These are phyloP conservation scores for Xylocopa sonorina DNA, from an alignment of 1,140 invertebrate species.

Conservation along the genomic window DNA sequence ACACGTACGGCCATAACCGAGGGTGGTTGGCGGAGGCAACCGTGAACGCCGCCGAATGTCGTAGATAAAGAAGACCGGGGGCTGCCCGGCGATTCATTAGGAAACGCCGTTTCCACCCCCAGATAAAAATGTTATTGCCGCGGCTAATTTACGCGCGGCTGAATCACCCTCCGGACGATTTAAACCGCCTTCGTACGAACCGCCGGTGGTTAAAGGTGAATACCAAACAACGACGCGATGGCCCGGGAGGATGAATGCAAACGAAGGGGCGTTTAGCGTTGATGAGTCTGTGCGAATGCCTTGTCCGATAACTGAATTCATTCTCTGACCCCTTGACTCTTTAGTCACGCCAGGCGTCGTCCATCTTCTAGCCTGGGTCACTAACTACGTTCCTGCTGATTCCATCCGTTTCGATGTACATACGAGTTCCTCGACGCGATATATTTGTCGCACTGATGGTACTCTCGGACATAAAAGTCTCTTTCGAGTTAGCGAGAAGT, in stretches of 20 bases:
- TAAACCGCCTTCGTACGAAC: background rate
- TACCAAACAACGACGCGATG: background rate
- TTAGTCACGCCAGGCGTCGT: too few species aligned
- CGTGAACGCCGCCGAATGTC: constrained; percentile 48
- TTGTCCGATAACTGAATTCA: background rate
- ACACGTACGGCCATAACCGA: constrained; percentile 16
- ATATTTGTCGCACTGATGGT: too few species aligned
- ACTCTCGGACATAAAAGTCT: too few species aligned
- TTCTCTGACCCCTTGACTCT: too few species aligned
- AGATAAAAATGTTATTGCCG: constrained; percentile 43
- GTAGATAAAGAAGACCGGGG: constrained; percentile 51
- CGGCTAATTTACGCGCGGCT: constrained; percentile 39
- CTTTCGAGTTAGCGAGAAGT: too few species aligned
- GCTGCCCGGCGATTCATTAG: constrained; percentile 6
- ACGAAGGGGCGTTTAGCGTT: constrained; percentile 6
- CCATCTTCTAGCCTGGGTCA: too few species aligned
- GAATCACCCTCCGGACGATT: constrained; percentile 15
- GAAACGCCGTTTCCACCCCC: background rate
- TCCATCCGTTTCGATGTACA: too few species aligned
- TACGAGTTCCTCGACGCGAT: too few species aligned
- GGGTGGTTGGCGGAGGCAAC: too few species aligned
- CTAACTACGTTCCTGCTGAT: too few species aligned
- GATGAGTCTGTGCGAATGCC: background rate
- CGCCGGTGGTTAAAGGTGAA: background rate
- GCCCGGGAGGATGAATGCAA: background rate